A percentile compares a stretch with the other conserved stretches of the same genome.
Evolutionary conservation across 1,140 invertebrate genomes (phyloP).

Genomic region (Ctenoplectra terminalis): DNA sequence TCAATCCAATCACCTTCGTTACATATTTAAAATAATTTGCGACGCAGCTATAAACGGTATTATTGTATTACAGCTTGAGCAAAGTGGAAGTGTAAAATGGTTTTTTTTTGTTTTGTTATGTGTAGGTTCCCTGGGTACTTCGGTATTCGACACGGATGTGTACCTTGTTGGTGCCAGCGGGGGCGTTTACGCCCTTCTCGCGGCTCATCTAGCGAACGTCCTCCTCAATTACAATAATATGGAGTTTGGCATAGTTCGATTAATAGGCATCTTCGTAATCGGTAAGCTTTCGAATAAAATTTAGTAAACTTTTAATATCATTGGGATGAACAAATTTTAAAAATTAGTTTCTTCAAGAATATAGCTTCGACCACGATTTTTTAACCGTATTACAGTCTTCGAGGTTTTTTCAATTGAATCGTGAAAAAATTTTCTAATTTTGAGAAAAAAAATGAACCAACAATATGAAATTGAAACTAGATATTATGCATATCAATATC

Average conservation of each 20-base stretch:
- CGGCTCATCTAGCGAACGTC: conserved; percentile 97
- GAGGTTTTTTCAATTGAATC: not conserved
- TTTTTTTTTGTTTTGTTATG: conserved; percentile 29
- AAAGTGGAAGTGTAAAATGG: not conserved
- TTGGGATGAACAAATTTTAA: no score
- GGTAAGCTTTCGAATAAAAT: conserved; percentile 85
- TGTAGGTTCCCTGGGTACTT: conserved; percentile 94
- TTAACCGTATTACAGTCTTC: not conserved
- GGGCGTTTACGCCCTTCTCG: conserved; percentile 96
- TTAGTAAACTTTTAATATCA: not conserved
- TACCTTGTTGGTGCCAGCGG: conserved; percentile 97
- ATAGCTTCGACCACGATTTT: not conserved
- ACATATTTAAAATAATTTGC: not conserved
- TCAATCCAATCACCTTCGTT: no score
- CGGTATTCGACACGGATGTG: conserved; percentile 96
- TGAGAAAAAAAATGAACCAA: no score
- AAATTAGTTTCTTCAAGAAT: no score
- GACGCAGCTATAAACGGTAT: not conserved
- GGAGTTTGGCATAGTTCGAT: conserved; percentile 95
- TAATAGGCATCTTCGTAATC: conserved; percentile 95
- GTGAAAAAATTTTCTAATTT: not conserved
- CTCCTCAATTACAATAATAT: conserved; percentile 98
- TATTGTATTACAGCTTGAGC: not conserved
- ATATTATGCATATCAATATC: no score
- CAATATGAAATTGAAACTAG: no score